phyloP scores from a whole-genome alignment of 2,113 vertebrate species.

The Engystomops pustulosus region DNA sequence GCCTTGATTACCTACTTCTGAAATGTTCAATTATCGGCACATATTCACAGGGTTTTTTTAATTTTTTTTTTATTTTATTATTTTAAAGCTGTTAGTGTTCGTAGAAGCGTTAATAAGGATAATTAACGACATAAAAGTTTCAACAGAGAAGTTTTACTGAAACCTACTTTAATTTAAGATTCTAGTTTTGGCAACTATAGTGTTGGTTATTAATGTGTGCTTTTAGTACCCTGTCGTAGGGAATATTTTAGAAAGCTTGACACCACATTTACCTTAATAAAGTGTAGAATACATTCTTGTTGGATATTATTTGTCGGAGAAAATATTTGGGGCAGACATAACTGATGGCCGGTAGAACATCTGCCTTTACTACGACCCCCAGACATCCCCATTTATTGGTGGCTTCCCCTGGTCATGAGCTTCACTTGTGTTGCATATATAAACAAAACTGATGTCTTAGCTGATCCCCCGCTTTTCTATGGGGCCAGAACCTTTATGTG shows the following conservation, averaged over 20 bases:
- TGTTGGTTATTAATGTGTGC: too few species aligned
- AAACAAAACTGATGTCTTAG: too few species aligned
- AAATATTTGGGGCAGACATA: not conserved
- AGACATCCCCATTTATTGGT: too few species aligned
- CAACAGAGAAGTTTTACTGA: not conserved
- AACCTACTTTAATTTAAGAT: not conserved
- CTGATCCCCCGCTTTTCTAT: too few species aligned
- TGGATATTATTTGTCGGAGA: not conserved
- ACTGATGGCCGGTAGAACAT: not conserved
- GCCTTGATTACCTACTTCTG: constrained; percentile 31
- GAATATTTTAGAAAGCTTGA: not conserved
- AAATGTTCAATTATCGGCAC: not conserved
- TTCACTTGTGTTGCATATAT: too few species aligned
- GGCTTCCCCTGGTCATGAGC: too few species aligned
- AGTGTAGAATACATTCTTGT: too few species aligned
- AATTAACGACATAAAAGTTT: not conserved
- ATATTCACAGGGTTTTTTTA: not conserved
- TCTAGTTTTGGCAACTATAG: not conserved
- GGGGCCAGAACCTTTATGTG: too few species aligned
- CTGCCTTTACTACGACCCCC: not conserved
- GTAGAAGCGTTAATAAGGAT: not conserved
- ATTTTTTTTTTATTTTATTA: not conserved
- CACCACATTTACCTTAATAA: too few species aligned
- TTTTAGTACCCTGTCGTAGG: not conserved
- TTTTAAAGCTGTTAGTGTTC: constrained; percentile 19